phyloP scores from a whole-genome alignment of 1,140 invertebrate species.

The Eueides isabella region DNA sequence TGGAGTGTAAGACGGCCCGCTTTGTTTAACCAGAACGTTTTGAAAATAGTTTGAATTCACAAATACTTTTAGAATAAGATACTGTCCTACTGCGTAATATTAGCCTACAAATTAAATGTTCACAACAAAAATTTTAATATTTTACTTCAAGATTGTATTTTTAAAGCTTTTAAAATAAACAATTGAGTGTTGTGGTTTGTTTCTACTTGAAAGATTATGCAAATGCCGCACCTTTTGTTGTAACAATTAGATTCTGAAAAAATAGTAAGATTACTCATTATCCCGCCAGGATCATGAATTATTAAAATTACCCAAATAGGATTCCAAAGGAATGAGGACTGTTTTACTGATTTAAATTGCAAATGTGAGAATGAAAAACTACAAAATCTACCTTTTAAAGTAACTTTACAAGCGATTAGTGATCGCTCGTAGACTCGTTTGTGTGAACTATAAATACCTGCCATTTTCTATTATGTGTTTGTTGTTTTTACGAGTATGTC shows the following conservation, averaged over 20 bases:
- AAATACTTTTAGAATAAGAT: too few relatives aligned
- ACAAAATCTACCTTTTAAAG: background rate
- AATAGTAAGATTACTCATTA: background rate
- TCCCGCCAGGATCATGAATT: background rate
- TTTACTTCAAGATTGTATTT: background rate
- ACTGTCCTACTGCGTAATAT: too few relatives aligned
- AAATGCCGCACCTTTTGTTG: background rate
- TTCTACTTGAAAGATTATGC: background rate
- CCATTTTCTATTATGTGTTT: too few relatives aligned
- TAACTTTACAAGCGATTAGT: background rate
- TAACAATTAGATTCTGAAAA: background rate
- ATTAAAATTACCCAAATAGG: constrained; percentile 4
- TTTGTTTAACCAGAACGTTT: too few relatives aligned
- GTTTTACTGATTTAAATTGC: constrained; percentile 1
- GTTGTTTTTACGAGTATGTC: too few relatives aligned
- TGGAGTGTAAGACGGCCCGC: too few relatives aligned
- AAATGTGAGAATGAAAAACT: background rate
- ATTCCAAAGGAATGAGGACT: background rate
- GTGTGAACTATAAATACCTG: too few relatives aligned
- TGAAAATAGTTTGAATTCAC: too few relatives aligned
- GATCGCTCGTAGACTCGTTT: too few relatives aligned
- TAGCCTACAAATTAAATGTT: too few relatives aligned
- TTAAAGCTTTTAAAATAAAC: background rate
- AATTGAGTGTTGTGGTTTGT: background rate
- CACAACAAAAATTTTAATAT: background rate